phyloP scores from a whole-genome alignment of 1,140 invertebrate genomes.

The Brachystomella parvula region DNA sequence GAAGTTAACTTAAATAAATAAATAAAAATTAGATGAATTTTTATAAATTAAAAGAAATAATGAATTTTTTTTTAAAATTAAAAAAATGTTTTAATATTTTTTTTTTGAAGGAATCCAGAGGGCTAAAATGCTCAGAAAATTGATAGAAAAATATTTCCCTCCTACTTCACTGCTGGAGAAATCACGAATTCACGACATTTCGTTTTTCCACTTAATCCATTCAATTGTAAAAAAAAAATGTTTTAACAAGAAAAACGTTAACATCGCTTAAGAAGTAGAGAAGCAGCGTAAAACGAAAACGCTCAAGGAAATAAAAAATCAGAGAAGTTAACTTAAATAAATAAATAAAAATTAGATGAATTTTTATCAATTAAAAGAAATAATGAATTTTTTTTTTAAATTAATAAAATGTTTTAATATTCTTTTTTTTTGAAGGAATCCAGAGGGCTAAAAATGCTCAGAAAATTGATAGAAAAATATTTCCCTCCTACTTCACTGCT shows the following conservation, averaged over 20 bases:
- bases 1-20: neutral
- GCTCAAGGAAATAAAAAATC: neutral
- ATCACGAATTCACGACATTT: neutral
- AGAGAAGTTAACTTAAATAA: neutral
- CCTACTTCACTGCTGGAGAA: neutral
- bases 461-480: neutral
- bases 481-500: neutral
- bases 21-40: neutral
- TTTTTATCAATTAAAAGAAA: neutral
- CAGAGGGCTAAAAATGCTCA: neutral
- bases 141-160: neutral
- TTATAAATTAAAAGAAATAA: neutral
- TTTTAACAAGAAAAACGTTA: too few species aligned
- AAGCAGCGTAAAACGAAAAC: too few species aligned
- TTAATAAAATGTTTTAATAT: neutral
- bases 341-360: neutral
- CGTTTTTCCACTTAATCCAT: slow-evolving; percentile 1
- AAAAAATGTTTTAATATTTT: neutral
- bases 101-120: neutral
- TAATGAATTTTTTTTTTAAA: neutral
- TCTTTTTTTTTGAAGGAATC: neutral
- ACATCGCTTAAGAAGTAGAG: too few species aligned
- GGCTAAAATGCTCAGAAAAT: neutral
- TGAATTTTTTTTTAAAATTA: neutral
- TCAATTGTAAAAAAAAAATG: too few species aligned